Conservation (phyloP, 2,797 vertebrate species). For the Galagoides demidoff region DNA sequence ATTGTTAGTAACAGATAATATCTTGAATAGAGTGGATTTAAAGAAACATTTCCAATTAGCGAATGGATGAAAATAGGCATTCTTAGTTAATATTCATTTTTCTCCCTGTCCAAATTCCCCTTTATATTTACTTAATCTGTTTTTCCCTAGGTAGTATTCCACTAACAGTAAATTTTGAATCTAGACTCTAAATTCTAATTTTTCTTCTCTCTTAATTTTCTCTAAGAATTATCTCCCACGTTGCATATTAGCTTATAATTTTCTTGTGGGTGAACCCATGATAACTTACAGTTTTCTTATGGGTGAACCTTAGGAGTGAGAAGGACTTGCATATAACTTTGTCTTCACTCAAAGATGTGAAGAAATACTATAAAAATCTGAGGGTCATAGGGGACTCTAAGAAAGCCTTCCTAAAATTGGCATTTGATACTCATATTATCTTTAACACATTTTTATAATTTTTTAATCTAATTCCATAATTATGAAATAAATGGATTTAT, state of each 20-base stretch:
- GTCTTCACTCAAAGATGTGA: not conserved
- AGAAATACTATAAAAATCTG: not conserved
- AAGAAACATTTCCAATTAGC: not conserved
- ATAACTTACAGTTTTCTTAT: not conserved
- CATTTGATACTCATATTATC: not conserved
- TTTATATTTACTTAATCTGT: not conserved
- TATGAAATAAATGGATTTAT: not conserved
- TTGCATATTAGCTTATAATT: not conserved
- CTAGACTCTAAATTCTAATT: not conserved
- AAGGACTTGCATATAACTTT: not conserved
- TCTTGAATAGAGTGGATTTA: not conserved
- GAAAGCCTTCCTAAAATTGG: not conserved
- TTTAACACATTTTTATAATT: slow-evolving; percentile 36
- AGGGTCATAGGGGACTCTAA: not conserved
- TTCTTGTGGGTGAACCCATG: not conserved
- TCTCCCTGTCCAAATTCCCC: not conserved
- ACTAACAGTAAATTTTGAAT: not conserved
- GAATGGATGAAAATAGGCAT: not conserved
- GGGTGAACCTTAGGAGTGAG: not conserved
- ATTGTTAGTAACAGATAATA: not conserved
- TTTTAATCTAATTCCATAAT: not conserved
- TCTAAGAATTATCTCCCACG: not conserved
- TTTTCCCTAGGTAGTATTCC: not conserved
- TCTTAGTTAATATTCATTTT: not conserved
- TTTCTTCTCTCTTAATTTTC: not conserved